Evolutionary conservation across 1,140 invertebrate species (phyloP).

Genomic region (Bombus superbus): DNA sequence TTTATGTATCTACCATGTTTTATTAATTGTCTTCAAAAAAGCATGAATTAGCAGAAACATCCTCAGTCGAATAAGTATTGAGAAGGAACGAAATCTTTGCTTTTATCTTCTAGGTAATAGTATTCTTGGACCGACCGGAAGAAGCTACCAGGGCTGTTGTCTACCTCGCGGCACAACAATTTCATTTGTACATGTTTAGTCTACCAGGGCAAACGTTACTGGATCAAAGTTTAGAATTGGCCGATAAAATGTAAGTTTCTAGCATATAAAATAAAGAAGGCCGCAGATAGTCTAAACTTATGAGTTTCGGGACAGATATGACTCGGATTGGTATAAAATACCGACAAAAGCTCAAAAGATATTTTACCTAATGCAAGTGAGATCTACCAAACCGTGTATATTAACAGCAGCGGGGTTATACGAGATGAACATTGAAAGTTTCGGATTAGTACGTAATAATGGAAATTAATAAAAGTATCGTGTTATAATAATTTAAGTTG

Average conservation of each 20-base stretch:
- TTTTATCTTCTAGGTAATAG: neutral
- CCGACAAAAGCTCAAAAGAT: neutral
- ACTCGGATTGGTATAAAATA: constrained; percentile 6
- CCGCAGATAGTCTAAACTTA: neutral
- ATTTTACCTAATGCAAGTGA: neutral
- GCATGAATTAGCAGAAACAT: neutral
- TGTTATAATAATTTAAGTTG: neutral
- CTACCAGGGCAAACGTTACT: neutral
- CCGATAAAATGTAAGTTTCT: neutral
- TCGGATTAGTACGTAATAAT: constrained; percentile 15
- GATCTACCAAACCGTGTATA: neutral
- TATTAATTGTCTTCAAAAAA: too few relatives aligned
- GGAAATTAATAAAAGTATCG: neutral
- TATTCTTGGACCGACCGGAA: neutral
- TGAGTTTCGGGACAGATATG: neutral
- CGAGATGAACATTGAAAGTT: constrained; percentile 12
- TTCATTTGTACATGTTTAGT: constrained; percentile 6
- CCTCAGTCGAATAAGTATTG: neutral
- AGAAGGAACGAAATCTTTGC: neutral
- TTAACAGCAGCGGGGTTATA: constrained; percentile 22
- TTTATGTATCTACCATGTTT: too few relatives aligned
- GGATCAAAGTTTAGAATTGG: neutral
- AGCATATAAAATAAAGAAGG: neutral
- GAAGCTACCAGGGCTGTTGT: neutral
- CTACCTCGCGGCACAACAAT: neutral